These are phyloP conservation scores for Myotis pilosus DNA, from an alignment of 2,797 vertebrate genomes.

Conservation along the genomic window DNA sequence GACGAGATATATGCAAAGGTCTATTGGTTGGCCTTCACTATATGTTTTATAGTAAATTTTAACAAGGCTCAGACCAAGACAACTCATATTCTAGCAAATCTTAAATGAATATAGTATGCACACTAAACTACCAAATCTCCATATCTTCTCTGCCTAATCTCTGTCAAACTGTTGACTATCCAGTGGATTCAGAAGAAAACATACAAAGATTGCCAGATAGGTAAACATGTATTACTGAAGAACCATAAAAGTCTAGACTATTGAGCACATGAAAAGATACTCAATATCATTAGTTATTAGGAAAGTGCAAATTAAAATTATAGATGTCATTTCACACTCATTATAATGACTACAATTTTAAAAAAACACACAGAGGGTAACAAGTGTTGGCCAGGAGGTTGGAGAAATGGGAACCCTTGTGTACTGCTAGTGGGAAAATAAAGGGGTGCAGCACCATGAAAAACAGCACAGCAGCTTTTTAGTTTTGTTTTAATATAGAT, in stretches of 20 bases:
- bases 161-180: background rate
- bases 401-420: background rate
- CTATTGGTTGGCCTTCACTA: background rate
- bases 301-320: background rate
- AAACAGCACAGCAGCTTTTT: background rate
- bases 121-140: background rate
- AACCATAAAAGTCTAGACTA: background rate
- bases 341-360: background rate
- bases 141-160: background rate
- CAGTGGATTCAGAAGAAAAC: background rate
- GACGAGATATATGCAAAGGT: background rate
- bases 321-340: background rate
- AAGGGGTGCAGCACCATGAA: background rate
- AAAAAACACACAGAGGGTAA: background rate
- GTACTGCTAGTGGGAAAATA: background rate
- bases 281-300: background rate
- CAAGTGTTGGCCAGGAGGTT: background rate
- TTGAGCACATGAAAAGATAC: background rate
- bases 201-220: background rate
- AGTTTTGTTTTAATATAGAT: too few relatives aligned
- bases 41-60: slow-evolving; percentile 29
- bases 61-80: background rate
- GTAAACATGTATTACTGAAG: background rate
- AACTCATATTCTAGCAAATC: background rate
- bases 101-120: background rate